These are phyloP conservation scores for Oithona nana DNA, from an alignment of 2,888 invertebrate genomes.

Conservation along the genomic window DNA sequence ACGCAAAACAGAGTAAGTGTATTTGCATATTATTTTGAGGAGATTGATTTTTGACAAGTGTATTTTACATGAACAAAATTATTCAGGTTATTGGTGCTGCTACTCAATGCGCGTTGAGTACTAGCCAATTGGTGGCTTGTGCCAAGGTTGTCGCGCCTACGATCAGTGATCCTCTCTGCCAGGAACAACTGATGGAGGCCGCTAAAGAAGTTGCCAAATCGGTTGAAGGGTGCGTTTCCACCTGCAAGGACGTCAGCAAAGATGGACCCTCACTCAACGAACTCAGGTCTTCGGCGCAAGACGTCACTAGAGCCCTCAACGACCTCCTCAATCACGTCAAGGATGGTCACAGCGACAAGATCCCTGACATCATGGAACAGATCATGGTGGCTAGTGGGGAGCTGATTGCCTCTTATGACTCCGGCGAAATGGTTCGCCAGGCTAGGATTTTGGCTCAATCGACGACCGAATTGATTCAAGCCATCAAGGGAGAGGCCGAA, in stretches of 20 bases:
- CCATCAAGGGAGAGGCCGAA: slow-evolving; percentile 48
- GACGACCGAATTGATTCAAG: slow-evolving; percentile 77
- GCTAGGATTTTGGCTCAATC: slow-evolving; percentile 79
- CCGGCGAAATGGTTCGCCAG: slow-evolving; percentile 83
- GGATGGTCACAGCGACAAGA: slow-evolving; percentile 23
- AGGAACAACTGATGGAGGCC: slow-evolving; percentile 77
- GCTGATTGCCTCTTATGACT: slow-evolving; percentile 58
- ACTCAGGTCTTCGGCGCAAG: slow-evolving; percentile 60
- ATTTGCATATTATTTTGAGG: not conserved
- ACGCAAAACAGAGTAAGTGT: slow-evolving; percentile 44
- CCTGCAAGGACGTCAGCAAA: slow-evolving; percentile 50
- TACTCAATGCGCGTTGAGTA: slow-evolving; percentile 87
- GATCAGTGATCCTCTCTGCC: slow-evolving; percentile 37
- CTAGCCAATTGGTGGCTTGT: slow-evolving; percentile 91
- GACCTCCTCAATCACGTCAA: slow-evolving; percentile 71
- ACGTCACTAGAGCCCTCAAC: slow-evolving; percentile 71
- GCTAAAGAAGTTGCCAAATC: slow-evolving; percentile 79
- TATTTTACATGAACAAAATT: not conserved
- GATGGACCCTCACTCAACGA: slow-evolving; percentile 39
- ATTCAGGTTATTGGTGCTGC: slow-evolving; percentile 69
- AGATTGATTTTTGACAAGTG: not conserved
- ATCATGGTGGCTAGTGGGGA: slow-evolving; percentile 70
- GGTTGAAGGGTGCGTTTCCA: slow-evolving; percentile 66
- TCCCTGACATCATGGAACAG: slow-evolving; percentile 17
- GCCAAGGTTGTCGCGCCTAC: slow-evolving; percentile 54